phyloP scores from a whole-genome alignment of 2,797 vertebrate species.

The Aplochiton taeniatus region DNA sequence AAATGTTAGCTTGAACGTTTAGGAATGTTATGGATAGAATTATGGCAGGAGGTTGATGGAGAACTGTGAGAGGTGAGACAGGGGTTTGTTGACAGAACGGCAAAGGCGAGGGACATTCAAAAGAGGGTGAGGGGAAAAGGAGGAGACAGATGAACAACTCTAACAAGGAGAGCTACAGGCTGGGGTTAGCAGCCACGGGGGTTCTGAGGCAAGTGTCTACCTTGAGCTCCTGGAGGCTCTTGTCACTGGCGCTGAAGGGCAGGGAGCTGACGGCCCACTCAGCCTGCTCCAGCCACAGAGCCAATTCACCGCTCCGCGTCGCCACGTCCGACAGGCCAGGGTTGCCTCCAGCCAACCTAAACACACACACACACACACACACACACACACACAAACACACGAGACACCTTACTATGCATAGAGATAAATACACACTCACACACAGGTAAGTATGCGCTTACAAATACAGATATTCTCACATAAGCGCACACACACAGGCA shows the following conservation, averaged over 20 bases:
- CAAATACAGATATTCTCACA: background rate
- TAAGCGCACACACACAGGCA: constrained; percentile 19
- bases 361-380: constrained; percentile 26
- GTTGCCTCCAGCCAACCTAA: constrained; percentile 81
- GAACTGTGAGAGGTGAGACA: too few relatives aligned
- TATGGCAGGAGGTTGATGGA: too few relatives aligned
- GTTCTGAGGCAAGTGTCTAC: constrained; percentile 58
- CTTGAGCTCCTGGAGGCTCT: constrained; percentile 82
- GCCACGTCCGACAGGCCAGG: constrained; percentile 79
- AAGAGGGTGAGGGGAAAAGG: constrained; percentile 15
- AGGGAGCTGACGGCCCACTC: constrained; percentile 74
- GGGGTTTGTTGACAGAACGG: too few relatives aligned
- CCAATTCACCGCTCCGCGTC: constrained; percentile 76
- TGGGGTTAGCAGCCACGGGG: too few relatives aligned
- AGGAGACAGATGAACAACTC: background rate
- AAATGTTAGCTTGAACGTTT: too few relatives aligned
- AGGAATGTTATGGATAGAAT: too few relatives aligned
- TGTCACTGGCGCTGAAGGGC: constrained; percentile 70
- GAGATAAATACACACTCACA: constrained; percentile 17
- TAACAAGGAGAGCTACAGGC: too few relatives aligned
- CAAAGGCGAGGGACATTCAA: background rate
- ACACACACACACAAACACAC: constrained; percentile 6
- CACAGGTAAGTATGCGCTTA: constrained; percentile 1
- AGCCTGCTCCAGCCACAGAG: constrained; percentile 81
- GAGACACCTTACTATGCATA: constrained; percentile 25